These are phyloP conservation scores for Stigmatopora nigra DNA, from an alignment of 2,113 vertebrate genomes.

Conservation along the genomic window DNA sequence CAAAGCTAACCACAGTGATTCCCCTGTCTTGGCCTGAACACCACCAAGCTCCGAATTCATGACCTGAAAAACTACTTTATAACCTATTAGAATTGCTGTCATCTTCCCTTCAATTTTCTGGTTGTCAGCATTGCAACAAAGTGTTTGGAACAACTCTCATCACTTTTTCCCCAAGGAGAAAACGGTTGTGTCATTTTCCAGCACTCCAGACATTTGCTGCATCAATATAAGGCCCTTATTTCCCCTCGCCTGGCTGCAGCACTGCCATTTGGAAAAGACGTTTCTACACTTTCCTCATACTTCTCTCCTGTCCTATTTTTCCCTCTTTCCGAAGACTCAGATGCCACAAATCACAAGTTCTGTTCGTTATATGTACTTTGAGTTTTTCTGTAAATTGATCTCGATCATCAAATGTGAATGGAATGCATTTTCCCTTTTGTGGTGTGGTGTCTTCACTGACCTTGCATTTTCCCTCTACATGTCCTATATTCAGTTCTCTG, in stretches of 20 bases:
- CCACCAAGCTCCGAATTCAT: not conserved
- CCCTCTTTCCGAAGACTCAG: not conserved
- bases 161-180: constrained; percentile 47
- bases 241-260: constrained; percentile 16
- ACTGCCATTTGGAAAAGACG: constrained; percentile 38
- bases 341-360: constrained; percentile 2
- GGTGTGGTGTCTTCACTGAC: constrained; percentile 44
- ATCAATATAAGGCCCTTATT: constrained; percentile 27
- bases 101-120: constrained; percentile 9
- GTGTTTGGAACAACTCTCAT: constrained; percentile 33
- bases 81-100: constrained; percentile 15
- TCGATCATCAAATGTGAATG: constrained; percentile 47
- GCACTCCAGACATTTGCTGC: constrained; percentile 43
- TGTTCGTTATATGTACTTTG: constrained; percentile 16
- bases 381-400: constrained; percentile 47
- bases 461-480: constrained; percentile 31
- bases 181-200: constrained; percentile 28
- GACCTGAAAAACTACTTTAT: constrained; percentile 9
- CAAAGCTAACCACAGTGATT: not conserved
- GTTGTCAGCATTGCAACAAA: constrained; percentile 16
- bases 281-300: constrained; percentile 23
- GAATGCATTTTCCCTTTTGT: constrained; percentile 41
- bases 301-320: not conserved
- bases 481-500: constrained; percentile 56
- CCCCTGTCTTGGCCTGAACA: not conserved